A percentile compares a stretch with the other conserved stretches of the same genome.
Conservation (phyloP, 2,888 invertebrate genomes). For the Lycia hirtaria region DNA sequence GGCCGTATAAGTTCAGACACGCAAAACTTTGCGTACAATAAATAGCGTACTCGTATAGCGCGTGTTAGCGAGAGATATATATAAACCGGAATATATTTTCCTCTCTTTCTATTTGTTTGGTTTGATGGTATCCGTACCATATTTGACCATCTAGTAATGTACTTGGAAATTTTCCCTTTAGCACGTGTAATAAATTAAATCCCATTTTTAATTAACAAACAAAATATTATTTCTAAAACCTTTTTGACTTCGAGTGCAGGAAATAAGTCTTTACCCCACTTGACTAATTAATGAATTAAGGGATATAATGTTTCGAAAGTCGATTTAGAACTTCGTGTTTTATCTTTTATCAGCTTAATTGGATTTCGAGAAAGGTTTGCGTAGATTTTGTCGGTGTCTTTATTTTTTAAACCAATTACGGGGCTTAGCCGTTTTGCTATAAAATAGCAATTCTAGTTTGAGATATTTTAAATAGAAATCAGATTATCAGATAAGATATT, state of each 20-base stretch:
- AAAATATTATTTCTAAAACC: background rate
- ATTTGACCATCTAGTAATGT: too few relatives aligned
- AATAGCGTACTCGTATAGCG: too few relatives aligned
- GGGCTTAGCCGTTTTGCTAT: background rate
- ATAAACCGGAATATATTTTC: too few relatives aligned
- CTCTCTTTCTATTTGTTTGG: too few relatives aligned
- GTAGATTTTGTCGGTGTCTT: conserved; percentile 35
- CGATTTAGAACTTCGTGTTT: conserved; percentile 57
- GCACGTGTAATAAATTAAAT: too few relatives aligned
- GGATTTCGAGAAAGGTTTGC: conserved; percentile 54
- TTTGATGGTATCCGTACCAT: too few relatives aligned
- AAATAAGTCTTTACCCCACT: conserved; percentile 38
- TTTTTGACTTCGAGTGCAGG: conserved; percentile 16
- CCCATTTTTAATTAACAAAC: background rate
- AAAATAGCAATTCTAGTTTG: background rate
- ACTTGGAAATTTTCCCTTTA: too few relatives aligned
- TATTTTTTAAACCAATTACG: conserved; percentile 28
- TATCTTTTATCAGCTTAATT: conserved; percentile 66
- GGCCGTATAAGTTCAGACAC: too few relatives aligned
- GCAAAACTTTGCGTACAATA: too few relatives aligned
- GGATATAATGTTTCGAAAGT: conserved; percentile 47
- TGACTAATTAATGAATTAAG: conserved; percentile 42
- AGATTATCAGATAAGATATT: too few relatives aligned
- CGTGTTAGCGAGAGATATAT: too few relatives aligned
- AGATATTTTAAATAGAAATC: background rate